Evolutionary conservation across 2,113 vertebrate species (phyloP).

Genomic region (Callipepla californica): DNA sequence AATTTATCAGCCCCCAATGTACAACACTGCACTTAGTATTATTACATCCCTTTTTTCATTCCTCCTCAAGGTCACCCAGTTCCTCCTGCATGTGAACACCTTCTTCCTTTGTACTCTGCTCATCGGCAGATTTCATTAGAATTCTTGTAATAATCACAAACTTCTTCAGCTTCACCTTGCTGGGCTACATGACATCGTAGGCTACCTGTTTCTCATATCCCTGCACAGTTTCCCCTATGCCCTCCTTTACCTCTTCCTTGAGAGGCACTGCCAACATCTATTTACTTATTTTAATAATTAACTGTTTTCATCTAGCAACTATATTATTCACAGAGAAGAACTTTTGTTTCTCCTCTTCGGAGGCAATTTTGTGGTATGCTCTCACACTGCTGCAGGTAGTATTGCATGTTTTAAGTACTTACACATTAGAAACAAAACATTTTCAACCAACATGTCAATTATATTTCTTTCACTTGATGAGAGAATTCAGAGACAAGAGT

Average conservation of each 20-base stretch:
- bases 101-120: conserved; percentile 1
- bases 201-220: background rate
- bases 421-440: background rate
- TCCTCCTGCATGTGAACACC: conserved; percentile 7
- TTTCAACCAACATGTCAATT: background rate
- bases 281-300: background rate
- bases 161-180: background rate
- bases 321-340: background rate
- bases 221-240: background rate
- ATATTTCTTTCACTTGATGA: background rate
- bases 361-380: background rate
- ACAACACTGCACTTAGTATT: conserved; percentile 51
- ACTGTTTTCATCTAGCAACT: background rate
- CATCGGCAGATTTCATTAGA: conserved; percentile 39
- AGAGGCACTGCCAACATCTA: background rate
- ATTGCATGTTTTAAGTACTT: background rate
- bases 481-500: background rate
- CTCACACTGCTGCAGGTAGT: background rate
- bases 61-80: conserved; percentile 56
- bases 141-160: conserved; percentile 47
- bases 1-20: conserved; percentile 35
- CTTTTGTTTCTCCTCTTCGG: background rate
- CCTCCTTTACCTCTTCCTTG: background rate
- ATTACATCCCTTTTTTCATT: conserved; percentile 64
- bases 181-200: background rate